These are phyloP conservation scores for Mobula birostris DNA, from an alignment of 2,113 vertebrate species.

Conservation along the genomic window DNA sequence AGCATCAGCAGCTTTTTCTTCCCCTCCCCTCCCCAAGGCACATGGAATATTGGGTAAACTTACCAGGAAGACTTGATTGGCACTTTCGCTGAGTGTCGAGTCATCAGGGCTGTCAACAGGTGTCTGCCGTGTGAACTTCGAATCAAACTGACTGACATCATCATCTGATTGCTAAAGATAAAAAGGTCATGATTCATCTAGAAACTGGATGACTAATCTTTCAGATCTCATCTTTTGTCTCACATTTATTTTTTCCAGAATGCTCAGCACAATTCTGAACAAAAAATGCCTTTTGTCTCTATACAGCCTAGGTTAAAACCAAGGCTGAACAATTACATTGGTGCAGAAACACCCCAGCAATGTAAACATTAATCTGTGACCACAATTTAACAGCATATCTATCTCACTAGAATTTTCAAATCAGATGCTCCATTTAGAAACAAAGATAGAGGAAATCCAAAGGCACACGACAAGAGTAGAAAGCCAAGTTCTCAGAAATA, in stretches of 20 bases:
- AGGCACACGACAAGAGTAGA: too few relatives aligned
- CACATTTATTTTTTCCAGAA: not conserved
- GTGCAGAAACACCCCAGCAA: not conserved
- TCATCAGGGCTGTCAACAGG: slow-evolving; percentile 97
- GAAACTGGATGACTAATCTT: slow-evolving; percentile 4
- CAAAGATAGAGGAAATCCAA: not conserved
- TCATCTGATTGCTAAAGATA: slow-evolving; percentile 86
- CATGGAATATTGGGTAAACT: slow-evolving; percentile 40
- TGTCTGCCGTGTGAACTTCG: slow-evolving; percentile 97
- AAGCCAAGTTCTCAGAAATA: not conserved
- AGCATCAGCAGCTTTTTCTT: too few relatives aligned
- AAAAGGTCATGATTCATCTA: slow-evolving; percentile 4
- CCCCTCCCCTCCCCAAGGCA: not conserved
- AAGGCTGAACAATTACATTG: slow-evolving; percentile 4
- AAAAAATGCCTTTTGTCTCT: not conserved
- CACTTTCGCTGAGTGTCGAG: slow-evolving; percentile 96
- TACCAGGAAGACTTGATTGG: slow-evolving; percentile 98
- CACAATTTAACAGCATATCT: not conserved
- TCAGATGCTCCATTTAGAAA: not conserved
- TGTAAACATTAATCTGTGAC: not conserved
- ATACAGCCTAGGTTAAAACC: not conserved
- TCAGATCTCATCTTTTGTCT: not conserved
- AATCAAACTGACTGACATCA: slow-evolving; percentile 98
- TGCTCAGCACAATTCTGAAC: slow-evolving; percentile 19
- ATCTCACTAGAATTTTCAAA: not conserved